Conservation (phyloP, 2,888 invertebrate genomes). For the Desoria tigrina region DNA sequence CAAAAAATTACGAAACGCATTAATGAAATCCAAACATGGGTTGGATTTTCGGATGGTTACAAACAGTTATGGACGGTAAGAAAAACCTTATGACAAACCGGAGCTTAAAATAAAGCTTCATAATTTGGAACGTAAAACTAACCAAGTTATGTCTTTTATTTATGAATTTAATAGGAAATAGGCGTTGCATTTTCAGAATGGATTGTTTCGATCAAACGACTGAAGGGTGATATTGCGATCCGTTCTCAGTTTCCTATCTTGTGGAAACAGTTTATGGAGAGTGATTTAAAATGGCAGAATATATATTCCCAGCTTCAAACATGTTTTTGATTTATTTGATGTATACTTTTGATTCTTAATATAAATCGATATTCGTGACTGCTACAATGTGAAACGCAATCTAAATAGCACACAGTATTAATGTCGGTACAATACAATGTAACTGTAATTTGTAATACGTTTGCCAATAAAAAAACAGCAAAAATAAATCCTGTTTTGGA, state of each 20-base stretch:
- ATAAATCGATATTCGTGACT: too few species aligned
- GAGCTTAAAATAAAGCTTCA: background rate
- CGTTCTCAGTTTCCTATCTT: constrained; percentile 43
- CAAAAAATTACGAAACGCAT: constrained; percentile 55
- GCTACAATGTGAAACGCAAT: too few species aligned
- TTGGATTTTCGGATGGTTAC: constrained; percentile 53
- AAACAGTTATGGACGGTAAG: constrained; percentile 49
- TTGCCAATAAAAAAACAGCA: too few species aligned
- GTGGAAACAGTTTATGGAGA: constrained; percentile 35
- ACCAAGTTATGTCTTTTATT: background rate
- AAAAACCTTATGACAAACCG: background rate
- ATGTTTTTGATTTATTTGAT: too few species aligned
- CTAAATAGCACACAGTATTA: too few species aligned
- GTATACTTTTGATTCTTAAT: too few species aligned
- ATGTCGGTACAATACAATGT: too few species aligned
- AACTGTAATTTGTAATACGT: too few species aligned
- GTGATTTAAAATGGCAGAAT: constrained; percentile 14
- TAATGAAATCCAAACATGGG: constrained; percentile 57
- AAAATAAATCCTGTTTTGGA: too few species aligned
- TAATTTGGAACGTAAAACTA: too few species aligned
- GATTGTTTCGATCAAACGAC: constrained; percentile 14
- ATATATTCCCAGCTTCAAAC: constrained; percentile 20
- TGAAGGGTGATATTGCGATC: background rate
- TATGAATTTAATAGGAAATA: constrained; percentile 29
- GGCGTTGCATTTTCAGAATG: constrained; percentile 36